Percentiles rank a stretch among this genome's conserved stretches.
These are phyloP conservation scores for Rhyacichthys aspro DNA, from an alignment of 2,797 vertebrate species.

Conservation along the genomic window DNA sequence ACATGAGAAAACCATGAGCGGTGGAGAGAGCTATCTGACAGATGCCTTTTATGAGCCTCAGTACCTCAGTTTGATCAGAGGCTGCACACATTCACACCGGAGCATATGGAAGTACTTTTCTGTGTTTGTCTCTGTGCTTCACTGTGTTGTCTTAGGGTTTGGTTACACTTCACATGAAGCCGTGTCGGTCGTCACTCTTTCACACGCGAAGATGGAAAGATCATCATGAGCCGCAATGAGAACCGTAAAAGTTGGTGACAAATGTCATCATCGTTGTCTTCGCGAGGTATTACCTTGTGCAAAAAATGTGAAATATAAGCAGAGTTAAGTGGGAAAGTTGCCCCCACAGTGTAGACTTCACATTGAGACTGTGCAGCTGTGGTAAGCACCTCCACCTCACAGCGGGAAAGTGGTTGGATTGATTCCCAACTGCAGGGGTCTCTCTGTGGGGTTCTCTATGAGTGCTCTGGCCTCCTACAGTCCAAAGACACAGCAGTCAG, in stretches of 20 bases:
- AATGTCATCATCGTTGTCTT: not conserved
- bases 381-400: not conserved
- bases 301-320: no score
- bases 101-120: constrained; percentile 56
- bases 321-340: not conserved
- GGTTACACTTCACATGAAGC: constrained; percentile 34
- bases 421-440: constrained; percentile 7
- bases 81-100: constrained; percentile 15
- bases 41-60: constrained; percentile 48
- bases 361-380: not conserved
- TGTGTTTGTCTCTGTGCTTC: constrained; percentile 48
- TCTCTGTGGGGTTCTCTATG: not conserved
- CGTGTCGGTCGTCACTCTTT: constrained; percentile 23
- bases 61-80: constrained; percentile 39
- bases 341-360: not conserved
- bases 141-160: constrained; percentile 53
- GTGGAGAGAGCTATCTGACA: constrained; percentile 56
- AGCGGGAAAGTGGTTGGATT: constrained; percentile 2
- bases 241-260: constrained; percentile 6
- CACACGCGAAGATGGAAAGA: constrained; percentile 17
- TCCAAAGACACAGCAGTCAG: not conserved
- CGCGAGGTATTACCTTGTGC: no score
- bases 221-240: constrained; percentile 10
- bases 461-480: not conserved
- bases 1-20: constrained; percentile 56